These are phyloP conservation scores for Epinotia bilunana DNA, from an alignment of 2,888 invertebrate species.

Conservation along the genomic window DNA sequence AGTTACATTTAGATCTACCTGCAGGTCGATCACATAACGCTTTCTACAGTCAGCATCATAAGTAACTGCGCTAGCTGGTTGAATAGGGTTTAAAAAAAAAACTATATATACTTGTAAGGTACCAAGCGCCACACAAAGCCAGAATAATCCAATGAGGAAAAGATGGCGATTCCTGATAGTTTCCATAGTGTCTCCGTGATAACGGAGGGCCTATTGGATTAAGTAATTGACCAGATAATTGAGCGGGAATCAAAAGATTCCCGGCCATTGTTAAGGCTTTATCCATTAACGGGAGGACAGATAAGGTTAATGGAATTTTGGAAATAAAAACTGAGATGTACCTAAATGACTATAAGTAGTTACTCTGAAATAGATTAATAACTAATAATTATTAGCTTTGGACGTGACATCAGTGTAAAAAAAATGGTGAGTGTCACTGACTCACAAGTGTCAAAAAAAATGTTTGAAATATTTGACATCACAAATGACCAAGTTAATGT, in stretches of 20 bases:
- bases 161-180: conserved; percentile 53
- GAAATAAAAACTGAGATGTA: neutral
- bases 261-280: conserved; percentile 37
- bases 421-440: too few species aligned
- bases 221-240: conserved; percentile 42
- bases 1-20: too few species aligned
- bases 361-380: neutral
- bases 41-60: too few species aligned
- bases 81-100: too few species aligned
- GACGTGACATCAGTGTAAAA: too few species aligned
- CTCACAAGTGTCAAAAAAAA: too few species aligned
- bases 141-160: conserved; percentile 58
- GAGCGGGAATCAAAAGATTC: conserved; percentile 39
- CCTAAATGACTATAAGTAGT: neutral
- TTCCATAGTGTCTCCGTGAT: conserved; percentile 39
- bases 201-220: conserved; percentile 36
- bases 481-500: too few species aligned
- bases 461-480: too few species aligned
- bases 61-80: too few species aligned
- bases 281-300: conserved; percentile 31
- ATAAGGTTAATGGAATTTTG: conserved; percentile 43
- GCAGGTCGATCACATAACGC: too few species aligned
- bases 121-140: neutral
- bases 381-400: neutral
- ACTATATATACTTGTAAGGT: too few species aligned